Evolutionary conservation across 2,797 vertebrate genomes (phyloP).

Genomic region (Pseudochirops corinnae): DNA sequence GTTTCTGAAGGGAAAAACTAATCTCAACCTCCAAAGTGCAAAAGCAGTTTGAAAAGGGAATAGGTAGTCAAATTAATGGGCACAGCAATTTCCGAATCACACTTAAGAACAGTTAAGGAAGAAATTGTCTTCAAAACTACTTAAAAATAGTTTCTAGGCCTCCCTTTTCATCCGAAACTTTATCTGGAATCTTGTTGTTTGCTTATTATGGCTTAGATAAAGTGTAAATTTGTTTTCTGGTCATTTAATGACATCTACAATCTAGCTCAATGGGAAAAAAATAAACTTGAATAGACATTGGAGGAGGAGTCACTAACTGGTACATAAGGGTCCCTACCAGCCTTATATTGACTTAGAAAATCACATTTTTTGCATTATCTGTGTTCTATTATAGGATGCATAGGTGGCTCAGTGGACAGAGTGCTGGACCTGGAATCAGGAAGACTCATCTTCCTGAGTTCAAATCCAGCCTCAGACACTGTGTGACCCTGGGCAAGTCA

Average conservation of each 20-base stretch:
- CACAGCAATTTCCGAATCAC: neutral
- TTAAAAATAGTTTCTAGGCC: neutral
- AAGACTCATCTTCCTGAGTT: neutral
- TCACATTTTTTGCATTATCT: neutral
- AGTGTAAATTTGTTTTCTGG: neutral
- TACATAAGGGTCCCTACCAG: neutral
- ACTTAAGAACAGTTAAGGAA: neutral
- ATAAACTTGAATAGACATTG: neutral
- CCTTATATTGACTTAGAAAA: neutral
- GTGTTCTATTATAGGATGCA: neutral
- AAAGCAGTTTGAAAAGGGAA: neutral
- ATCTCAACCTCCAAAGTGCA: conserved; percentile 38
- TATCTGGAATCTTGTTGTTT: neutral
- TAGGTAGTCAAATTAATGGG: neutral
- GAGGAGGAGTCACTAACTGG: neutral
- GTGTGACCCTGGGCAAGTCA: neutral
- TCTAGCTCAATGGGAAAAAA: neutral
- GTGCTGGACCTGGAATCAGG: neutral
- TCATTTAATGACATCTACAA: neutral
- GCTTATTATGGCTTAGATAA: neutral
- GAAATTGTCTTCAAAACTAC: neutral
- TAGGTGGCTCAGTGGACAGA: neutral
- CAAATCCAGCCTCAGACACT: neutral
- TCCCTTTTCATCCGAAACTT: neutral
- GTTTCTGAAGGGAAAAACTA: conserved; percentile 52